Evolutionary conservation across 2,113 vertebrate genomes (phyloP).

Genomic region (Grallaria varia): DNA sequence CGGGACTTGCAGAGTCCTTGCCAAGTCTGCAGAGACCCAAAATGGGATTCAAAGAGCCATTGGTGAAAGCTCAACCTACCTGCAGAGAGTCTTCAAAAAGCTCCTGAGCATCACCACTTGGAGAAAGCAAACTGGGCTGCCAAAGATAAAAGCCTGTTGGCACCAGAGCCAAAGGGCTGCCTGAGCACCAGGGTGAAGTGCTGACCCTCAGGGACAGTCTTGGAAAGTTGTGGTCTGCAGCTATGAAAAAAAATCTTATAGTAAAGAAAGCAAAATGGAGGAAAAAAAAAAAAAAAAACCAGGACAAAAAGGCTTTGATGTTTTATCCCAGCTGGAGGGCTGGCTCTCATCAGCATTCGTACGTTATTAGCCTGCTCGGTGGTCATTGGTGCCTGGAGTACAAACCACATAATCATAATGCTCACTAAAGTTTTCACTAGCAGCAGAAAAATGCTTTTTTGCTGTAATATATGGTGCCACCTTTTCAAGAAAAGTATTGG

Average conservation of each 20-base stretch:
- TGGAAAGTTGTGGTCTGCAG: not conserved
- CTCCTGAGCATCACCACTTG: not conserved
- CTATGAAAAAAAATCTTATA: not conserved
- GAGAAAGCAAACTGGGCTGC: not conserved
- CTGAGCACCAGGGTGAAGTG: not conserved
- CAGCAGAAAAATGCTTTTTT: constrained; percentile 7
- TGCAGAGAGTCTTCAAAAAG: not conserved
- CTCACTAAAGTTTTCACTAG: constrained; percentile 50
- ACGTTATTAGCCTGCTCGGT: constrained; percentile 3
- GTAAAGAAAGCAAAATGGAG: not conserved
- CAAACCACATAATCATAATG: constrained; percentile 50
- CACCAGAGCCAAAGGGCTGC: not conserved
- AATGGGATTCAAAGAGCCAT: not conserved
- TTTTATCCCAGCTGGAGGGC: constrained; percentile 21
- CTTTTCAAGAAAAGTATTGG: constrained; percentile 33
- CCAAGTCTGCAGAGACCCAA: not conserved
- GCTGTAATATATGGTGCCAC: constrained; percentile 33
- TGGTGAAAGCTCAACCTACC: not conserved
- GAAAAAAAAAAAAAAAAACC: not conserved
- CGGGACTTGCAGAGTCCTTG: not conserved
- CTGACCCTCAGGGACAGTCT: not conserved
- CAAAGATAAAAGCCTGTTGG: not conserved
- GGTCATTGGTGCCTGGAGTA: constrained; percentile 28
- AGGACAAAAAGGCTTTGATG: not conserved
- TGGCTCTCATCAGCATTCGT: not conserved